A percentile compares a stretch with the other conserved stretches of the same genome.
phyloP scores from a whole-genome alignment of 2,888 invertebrate genomes.

The Eupsilia transversa region DNA sequence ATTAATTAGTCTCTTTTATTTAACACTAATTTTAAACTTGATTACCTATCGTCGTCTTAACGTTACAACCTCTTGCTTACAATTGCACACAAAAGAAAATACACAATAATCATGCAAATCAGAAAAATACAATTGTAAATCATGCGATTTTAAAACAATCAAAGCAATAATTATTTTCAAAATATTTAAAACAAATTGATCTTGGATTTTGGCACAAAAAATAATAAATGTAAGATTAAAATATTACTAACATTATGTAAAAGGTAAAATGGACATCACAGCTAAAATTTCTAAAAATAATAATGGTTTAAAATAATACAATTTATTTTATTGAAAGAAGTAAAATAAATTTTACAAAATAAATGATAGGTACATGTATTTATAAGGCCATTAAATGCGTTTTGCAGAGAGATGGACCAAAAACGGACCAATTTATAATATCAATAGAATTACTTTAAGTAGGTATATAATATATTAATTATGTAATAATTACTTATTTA shows the following conservation, averaged over 20 bases:
- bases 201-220: slow-evolving; percentile 64
- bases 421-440: not conserved
- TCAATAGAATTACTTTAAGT: not conserved
- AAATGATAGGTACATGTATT: slow-evolving; percentile 10
- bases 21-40: slow-evolving; percentile 3
- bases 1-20: slow-evolving; percentile 21
- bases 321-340: slow-evolving; percentile 16
- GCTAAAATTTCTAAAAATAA: slow-evolving; percentile 60
- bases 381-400: slow-evolving; percentile 48
- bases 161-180: slow-evolving; percentile 39
- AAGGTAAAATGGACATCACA: slow-evolving; percentile 72
- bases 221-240: slow-evolving; percentile 38
- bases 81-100: slow-evolving; percentile 20
- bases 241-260: slow-evolving; percentile 59
- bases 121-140: slow-evolving; percentile 34
- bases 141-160: slow-evolving; percentile 58
- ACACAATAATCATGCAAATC: slow-evolving; percentile 46
- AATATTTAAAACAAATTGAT: slow-evolving; percentile 47
- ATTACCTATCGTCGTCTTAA: not conserved
- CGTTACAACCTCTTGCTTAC: not conserved
- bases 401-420: slow-evolving; percentile 32
- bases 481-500: not conserved
- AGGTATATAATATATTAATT: not conserved
- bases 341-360: slow-evolving; percentile 1
- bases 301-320: slow-evolving; percentile 27